These are phyloP conservation scores for Epinotia demarniana DNA, from an alignment of 2,888 invertebrate species.

Conservation along the genomic window DNA sequence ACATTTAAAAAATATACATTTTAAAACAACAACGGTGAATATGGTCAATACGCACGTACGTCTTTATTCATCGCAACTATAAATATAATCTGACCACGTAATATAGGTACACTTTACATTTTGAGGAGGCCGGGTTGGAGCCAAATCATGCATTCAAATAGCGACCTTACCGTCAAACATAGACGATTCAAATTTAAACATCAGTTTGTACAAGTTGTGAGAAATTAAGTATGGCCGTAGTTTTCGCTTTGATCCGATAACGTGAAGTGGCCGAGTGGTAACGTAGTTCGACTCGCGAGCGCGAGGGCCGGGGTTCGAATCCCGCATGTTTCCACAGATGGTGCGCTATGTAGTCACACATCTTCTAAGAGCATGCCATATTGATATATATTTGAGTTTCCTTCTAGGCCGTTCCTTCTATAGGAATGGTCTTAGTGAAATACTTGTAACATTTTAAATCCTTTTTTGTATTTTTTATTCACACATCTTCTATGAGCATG, in stretches of 20 bases:
- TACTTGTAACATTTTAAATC: constrained; percentile 54
- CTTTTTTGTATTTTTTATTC: constrained; percentile 31
- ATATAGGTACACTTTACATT: not conserved
- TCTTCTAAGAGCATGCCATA: constrained; percentile 81
- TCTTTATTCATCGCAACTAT: not conserved
- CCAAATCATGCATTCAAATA: not conserved
- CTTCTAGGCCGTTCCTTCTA: constrained; percentile 54
- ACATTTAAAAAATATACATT: not conserved
- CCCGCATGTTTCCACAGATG: constrained; percentile 77
- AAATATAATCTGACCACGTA: not conserved
- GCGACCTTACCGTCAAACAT: not conserved
- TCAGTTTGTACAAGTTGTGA: not conserved
- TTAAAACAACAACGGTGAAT: not conserved
- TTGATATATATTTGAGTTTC: constrained; percentile 58
- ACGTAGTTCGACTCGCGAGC: constrained; percentile 35
- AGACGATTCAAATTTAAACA: not conserved
- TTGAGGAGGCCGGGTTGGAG: not conserved
- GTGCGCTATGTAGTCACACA: constrained; percentile 64
- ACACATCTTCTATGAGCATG: constrained; percentile 78
- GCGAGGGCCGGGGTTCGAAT: constrained; percentile 61
- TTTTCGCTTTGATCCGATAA: constrained; percentile 46
- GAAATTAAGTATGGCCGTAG: constrained; percentile 32
- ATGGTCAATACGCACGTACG: not conserved
- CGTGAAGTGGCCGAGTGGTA: constrained; percentile 49
- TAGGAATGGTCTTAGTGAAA: constrained; percentile 57